These are phyloP conservation scores for Tympanoctomys barrerae DNA, from an alignment of 2,797 vertebrate species.

Conservation along the genomic window DNA sequence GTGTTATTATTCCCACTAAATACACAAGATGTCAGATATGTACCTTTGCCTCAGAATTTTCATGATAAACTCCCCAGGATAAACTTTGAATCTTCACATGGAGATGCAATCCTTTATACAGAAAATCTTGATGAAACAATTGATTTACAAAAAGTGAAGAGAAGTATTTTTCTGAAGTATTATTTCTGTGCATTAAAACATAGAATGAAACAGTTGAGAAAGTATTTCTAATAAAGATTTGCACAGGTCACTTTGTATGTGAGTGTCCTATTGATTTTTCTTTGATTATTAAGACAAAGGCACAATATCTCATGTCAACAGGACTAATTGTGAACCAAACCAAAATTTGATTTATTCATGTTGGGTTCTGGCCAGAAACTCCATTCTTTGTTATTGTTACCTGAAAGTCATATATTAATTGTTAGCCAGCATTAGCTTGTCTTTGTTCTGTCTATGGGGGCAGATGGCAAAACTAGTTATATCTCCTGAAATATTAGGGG, in stretches of 20 bases:
- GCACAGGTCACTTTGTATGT: neutral
- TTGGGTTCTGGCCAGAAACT: neutral
- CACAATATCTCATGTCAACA: neutral
- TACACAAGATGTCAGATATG: neutral
- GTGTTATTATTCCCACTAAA: neutral
- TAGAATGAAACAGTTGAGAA: neutral
- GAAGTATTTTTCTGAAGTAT: neutral
- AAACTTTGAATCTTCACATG: neutral
- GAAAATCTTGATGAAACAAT: neutral
- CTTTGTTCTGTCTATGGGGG: neutral
- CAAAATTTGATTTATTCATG: neutral
- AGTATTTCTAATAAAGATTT: neutral
- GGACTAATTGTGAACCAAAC: neutral
- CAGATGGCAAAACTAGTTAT: neutral
- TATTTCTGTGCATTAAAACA: neutral
- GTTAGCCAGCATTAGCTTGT: neutral
- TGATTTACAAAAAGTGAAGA: neutral
- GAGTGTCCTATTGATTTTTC: conserved; percentile 3
- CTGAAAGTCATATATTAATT: neutral
- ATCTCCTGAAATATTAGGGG: neutral
- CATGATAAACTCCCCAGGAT: neutral
- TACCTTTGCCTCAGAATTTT: neutral
- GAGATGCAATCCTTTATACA: neutral
- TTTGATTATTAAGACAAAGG: neutral
- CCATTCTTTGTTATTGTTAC: neutral